Evolutionary conservation across 1,140 invertebrate species (phyloP).

Genomic region (Hesperophylax magnus): DNA sequence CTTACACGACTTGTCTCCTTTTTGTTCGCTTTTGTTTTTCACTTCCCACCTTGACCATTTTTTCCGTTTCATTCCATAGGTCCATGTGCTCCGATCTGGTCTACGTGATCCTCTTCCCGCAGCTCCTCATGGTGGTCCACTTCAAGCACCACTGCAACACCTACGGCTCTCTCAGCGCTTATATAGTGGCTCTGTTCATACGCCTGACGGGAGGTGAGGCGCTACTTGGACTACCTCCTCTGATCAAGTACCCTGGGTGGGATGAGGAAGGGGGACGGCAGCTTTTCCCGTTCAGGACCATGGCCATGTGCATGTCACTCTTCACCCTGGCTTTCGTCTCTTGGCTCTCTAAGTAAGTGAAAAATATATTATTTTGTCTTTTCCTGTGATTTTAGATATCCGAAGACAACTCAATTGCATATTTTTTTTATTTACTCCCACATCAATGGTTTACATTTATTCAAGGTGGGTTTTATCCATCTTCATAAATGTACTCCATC

Average conservation of each 20-base stretch:
- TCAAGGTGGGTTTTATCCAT: too few species aligned
- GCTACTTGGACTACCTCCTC: conserved; percentile 83
- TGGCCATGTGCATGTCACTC: conserved; percentile 90
- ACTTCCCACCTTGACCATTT: too few species aligned
- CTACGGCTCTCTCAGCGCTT: conserved; percentile 93
- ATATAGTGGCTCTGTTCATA: conserved; percentile 90
- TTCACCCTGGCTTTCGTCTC: conserved; percentile 84
- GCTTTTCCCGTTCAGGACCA: conserved; percentile 91
- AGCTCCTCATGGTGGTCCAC: conserved; percentile 97
- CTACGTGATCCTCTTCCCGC: conserved; percentile 98
- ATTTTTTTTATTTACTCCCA: too few species aligned
- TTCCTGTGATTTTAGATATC: too few species aligned
- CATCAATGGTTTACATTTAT: too few species aligned
- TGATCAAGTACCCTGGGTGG: conserved; percentile 92
- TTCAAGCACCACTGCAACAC: conserved; percentile 95
- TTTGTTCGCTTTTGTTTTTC: too few species aligned
- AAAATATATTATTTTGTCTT: neutral
- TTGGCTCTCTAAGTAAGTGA: conserved; percentile 79
- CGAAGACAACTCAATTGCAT: too few species aligned
- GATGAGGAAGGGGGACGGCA: conserved; percentile 81
- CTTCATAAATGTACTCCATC: too few species aligned
- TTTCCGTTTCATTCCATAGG: conserved; percentile 66
- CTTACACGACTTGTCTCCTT: too few species aligned
- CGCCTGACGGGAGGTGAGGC: conserved; percentile 92
- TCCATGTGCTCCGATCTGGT: conserved; percentile 97